Conservation (phyloP, 2,113 vertebrate genomes). For the Chaetorhynchus papuensis region DNA sequence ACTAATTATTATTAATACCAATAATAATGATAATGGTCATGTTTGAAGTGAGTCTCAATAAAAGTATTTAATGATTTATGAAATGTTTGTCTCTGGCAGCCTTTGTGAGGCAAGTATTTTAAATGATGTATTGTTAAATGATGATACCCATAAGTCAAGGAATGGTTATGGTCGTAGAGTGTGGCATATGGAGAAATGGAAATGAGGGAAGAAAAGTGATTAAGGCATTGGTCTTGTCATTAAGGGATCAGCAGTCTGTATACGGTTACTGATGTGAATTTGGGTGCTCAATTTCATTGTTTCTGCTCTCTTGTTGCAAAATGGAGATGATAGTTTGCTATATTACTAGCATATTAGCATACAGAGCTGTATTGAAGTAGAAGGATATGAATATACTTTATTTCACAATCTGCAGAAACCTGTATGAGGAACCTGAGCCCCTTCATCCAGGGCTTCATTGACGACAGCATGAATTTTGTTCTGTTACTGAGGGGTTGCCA, state of each 20-base stretch:
- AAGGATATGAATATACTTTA: background rate
- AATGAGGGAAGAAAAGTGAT: background rate
- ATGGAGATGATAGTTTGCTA: background rate
- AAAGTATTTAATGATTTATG: constrained; percentile 11
- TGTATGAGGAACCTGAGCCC: background rate
- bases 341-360: background rate
- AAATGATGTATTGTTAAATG: constrained; percentile 1
- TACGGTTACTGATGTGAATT: background rate
- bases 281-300: background rate
- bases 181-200: background rate
- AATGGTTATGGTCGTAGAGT: background rate
- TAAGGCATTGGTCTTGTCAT: background rate
- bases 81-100: background rate
- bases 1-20: constrained; percentile 28
- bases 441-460: background rate
- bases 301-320: background rate
- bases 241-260: background rate
- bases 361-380: background rate
- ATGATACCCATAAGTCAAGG: background rate
- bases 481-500: fast-evolving
- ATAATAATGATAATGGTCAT: constrained; percentile 9
- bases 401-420: background rate
- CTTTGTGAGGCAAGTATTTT: background rate
- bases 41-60: constrained; percentile 12
- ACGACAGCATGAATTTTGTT: background rate